Percentiles rank a stretch among this genome's conserved stretches.
These are phyloP conservation scores for Clarias pachynema DNA, from an alignment of 2,797 vertebrate species.

Conservation along the genomic window DNA sequence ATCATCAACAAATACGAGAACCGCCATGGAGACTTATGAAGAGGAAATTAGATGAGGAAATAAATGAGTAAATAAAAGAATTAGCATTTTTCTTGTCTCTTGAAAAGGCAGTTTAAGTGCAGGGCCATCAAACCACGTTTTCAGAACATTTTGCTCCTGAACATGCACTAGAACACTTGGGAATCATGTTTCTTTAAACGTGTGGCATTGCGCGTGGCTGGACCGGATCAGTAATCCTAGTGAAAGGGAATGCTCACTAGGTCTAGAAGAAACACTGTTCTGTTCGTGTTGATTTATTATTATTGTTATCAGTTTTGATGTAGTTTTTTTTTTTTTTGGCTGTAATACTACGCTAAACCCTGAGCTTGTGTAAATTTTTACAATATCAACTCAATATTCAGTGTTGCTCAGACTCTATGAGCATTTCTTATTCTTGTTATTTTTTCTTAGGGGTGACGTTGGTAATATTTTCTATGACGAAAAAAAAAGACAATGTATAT, in stretches of 20 bases:
- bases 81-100: background rate
- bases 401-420: conserved; percentile 44
- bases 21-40: conserved; percentile 85
- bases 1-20: conserved; percentile 89
- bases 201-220: conserved; percentile 24
- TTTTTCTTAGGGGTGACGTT: conserved; percentile 49
- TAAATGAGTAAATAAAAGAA: conserved; percentile 2
- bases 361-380: conserved; percentile 15
- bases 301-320: background rate
- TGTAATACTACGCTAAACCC: background rate
- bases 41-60: background rate
- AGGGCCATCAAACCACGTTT: conserved; percentile 23
- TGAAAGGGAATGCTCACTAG: conserved; percentile 36
- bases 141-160: conserved; percentile 18
- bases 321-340: background rate
- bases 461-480: conserved; percentile 70
- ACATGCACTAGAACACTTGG: conserved; percentile 33
- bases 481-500: conserved; percentile 69
- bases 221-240: conserved; percentile 28
- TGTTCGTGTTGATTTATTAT: background rate
- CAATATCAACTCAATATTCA: background rate
- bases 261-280: conserved; percentile 47
- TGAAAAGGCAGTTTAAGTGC: background rate
- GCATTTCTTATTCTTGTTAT: conserved; percentile 42
- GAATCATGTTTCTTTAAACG: conserved; percentile 15